phyloP scores from a whole-genome alignment of 2,888 invertebrate genomes.

The Gryllus longicercus region DNA sequence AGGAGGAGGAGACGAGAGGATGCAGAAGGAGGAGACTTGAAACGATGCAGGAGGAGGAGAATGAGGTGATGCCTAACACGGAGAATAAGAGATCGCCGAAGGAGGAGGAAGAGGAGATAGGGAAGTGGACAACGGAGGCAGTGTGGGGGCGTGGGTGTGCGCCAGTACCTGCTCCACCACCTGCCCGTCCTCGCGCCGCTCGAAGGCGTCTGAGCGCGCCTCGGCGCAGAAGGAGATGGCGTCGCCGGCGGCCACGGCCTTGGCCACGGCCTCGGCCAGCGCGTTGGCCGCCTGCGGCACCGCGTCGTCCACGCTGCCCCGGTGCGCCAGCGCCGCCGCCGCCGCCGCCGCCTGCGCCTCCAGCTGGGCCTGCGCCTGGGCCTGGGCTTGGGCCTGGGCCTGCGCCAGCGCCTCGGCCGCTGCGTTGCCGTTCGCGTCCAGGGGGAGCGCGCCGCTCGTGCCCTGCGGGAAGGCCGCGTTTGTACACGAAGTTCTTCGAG shows the following conservation, averaged over 20 bases:
- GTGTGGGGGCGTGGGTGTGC: not conserved
- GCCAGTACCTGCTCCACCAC: conserved; percentile 32
- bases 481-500: no score
- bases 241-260: not conserved
- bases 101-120: not conserved
- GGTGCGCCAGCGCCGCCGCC: not conserved
- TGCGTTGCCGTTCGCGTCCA: conserved; percentile 1
- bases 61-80: no score
- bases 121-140: not conserved
- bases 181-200: conserved; percentile 31
- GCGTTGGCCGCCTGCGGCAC: not conserved
- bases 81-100: no score
- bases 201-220: conserved; percentile 25
- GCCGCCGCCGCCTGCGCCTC: not conserved
- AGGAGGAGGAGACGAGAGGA: no score
- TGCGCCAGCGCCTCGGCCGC: not conserved
- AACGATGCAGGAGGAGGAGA: no score
- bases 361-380: not conserved
- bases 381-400: not conserved
- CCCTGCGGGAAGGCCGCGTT: no score
- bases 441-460: not conserved
- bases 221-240: conserved; percentile 25
- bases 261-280: not conserved
- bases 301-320: not conserved
- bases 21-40: no score